These are phyloP conservation scores for Apostichopus californicus DNA, from an alignment of 35 echinoderm and acorn worm genomes.

Conservation along the genomic window DNA sequence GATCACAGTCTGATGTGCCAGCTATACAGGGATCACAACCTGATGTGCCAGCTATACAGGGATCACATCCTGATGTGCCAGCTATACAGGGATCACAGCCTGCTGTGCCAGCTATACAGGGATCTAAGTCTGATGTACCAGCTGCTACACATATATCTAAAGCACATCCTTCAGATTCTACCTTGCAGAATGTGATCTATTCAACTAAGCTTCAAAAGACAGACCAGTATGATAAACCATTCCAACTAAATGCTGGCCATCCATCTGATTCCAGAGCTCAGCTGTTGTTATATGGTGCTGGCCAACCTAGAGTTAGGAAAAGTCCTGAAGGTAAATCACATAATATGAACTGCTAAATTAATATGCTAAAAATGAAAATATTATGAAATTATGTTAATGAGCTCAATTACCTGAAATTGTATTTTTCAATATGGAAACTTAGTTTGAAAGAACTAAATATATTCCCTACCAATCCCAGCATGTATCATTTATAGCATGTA, in stretches of 20 bases:
- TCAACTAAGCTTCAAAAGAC: not conserved
- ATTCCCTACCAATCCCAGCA: too few species aligned
- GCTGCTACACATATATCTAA: not conserved
- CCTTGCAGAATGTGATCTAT: not conserved
- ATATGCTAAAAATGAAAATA: too few species aligned
- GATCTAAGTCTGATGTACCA: not conserved
- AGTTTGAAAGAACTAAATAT: too few species aligned
- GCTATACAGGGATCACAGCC: not conserved
- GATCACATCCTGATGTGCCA: not conserved
- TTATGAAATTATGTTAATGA: too few species aligned
- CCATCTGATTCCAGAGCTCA: not conserved
- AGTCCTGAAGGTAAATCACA: too few species aligned
- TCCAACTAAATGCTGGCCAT: too few species aligned
- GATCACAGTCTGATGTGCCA: not conserved
- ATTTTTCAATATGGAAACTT: too few species aligned
- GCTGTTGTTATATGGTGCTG: not conserved
- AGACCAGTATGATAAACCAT: too few species aligned
- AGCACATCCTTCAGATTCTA: slow-evolving; percentile 20
- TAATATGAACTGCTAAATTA: too few species aligned
- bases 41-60: not conserved
- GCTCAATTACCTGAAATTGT: too few species aligned
- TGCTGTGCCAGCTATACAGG: not conserved
- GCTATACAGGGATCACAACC: not conserved
- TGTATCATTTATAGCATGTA: too few species aligned
- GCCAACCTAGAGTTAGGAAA: not conserved